These are phyloP conservation scores for Isaurus tuberculatus DNA, from an alignment of 92 coral and sea anemone genomes.

Conservation along the genomic window DNA sequence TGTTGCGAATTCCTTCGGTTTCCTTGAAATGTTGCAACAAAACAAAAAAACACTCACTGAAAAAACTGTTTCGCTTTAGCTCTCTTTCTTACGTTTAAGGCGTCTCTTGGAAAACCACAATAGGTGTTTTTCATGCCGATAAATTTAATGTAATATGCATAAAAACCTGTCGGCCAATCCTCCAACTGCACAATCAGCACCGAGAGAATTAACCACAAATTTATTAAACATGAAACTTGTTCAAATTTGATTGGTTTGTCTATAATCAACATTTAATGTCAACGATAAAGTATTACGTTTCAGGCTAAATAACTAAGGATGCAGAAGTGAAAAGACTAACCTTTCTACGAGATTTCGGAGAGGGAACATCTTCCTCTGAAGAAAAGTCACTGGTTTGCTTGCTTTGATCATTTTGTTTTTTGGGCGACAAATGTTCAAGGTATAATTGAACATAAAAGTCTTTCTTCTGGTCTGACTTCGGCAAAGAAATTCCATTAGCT, in stretches of 20 bases:
- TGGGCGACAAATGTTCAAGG: conserved; percentile 82
- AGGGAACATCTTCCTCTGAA: conserved; percentile 83
- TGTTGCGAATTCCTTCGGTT: background rate
- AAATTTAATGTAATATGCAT: conserved; percentile 26
- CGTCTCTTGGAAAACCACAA: conserved; percentile 22
- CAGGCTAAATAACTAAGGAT: background rate
- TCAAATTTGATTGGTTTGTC: conserved; percentile 31
- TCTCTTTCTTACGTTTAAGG: background rate
- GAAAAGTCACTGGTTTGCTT: conserved; percentile 53
- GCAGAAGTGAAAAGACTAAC: conserved; percentile 34
- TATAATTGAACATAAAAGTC: conserved; percentile 87
- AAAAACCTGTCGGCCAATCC: conserved; percentile 36
- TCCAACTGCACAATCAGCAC: conserved; percentile 38
- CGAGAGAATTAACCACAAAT: conserved; percentile 22
- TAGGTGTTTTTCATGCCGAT: background rate
- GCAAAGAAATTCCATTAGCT: conserved; percentile 79
- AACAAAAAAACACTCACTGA: background rate
- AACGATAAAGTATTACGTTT: conserved; percentile 15
- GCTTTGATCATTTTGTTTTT: conserved; percentile 39
- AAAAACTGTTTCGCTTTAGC: background rate
- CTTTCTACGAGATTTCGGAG: conserved; percentile 64
- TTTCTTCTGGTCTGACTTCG: conserved; percentile 85
- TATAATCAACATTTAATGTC: background rate
- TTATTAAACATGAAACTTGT: background rate
- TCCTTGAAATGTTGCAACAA: background rate